phyloP scores from a whole-genome alignment of 2,888 invertebrate genomes.

The Cephus sareptanus region DNA sequence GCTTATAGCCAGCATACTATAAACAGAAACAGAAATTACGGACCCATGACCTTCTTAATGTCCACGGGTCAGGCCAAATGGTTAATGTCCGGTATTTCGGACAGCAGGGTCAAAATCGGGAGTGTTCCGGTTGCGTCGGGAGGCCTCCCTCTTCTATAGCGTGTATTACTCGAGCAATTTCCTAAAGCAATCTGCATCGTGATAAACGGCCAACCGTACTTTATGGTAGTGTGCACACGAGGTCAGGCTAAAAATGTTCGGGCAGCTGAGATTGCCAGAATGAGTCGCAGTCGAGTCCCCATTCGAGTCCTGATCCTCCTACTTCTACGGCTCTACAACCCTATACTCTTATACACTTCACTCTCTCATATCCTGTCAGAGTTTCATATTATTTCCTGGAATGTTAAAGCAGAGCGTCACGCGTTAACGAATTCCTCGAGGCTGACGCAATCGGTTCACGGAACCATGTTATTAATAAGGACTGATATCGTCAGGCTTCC shows the following conservation, averaged over 20 bases:
- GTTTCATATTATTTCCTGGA: background rate
- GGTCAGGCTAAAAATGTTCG: background rate
- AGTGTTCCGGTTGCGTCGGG: constrained; percentile 24
- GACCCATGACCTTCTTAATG: constrained; percentile 25
- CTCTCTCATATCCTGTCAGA: background rate
- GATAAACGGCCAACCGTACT: constrained; percentile 9
- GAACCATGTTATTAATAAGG: background rate
- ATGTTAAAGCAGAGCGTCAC: background rate
- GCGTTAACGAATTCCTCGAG: background rate
- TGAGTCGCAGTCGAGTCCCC: background rate
- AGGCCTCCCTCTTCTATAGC: constrained; percentile 3
- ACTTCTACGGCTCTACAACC: background rate
- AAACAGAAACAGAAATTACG: constrained; percentile 24
- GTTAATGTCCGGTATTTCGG: constrained; percentile 33
- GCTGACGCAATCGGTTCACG: background rate
- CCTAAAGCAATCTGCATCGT: constrained; percentile 23
- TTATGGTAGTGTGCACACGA: background rate
- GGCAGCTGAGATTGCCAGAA: background rate
- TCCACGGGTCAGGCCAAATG: constrained; percentile 28
- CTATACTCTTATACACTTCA: background rate
- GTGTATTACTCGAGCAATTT: constrained; percentile 20
- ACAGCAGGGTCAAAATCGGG: constrained; percentile 29
- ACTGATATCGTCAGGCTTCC: background rate
- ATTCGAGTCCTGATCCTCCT: background rate
- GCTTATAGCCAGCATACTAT: background rate